phyloP scores from a whole-genome alignment of 2,797 vertebrate genomes.

The Lacerta viridis region DNA sequence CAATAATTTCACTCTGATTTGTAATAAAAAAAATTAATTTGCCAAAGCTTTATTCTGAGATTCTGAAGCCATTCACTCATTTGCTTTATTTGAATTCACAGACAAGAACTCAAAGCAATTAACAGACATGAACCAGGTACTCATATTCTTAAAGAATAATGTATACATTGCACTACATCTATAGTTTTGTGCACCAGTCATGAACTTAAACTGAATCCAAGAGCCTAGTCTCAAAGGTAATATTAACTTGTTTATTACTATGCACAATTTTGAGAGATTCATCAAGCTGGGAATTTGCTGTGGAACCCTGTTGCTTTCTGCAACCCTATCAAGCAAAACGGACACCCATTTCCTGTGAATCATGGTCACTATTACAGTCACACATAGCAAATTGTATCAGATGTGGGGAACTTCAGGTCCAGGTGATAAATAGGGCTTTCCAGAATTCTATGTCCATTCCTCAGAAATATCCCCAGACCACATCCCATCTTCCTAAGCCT shows the following conservation, averaged over 20 bases:
- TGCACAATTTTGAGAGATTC: neutral
- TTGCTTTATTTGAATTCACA: constrained; percentile 60
- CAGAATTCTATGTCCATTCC: no score
- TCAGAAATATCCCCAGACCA: no score
- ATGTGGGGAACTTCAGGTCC: no score
- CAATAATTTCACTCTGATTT: constrained; percentile 58
- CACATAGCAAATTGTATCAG: neutral
- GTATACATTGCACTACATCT: neutral
- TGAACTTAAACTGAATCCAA: neutral
- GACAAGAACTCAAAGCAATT: constrained; percentile 42
- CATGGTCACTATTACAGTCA: neutral
- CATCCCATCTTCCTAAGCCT: no score
- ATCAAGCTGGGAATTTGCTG: neutral
- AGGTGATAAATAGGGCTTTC: no score
- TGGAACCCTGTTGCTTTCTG: neutral
- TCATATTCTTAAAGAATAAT: constrained; percentile 17
- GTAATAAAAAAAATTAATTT: constrained; percentile 70
- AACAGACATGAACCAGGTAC: neutral
- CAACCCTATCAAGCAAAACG: constrained; percentile 27
- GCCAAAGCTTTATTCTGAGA: constrained; percentile 53
- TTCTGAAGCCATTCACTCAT: constrained; percentile 53
- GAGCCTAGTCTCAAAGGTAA: fast-evolving
- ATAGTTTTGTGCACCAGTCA: neutral
- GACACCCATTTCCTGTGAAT: neutral
- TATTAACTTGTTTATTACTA: neutral